Evolutionary conservation across 1,140 invertebrate species (phyloP).

Genomic region (Gonatopus flavifemur): DNA sequence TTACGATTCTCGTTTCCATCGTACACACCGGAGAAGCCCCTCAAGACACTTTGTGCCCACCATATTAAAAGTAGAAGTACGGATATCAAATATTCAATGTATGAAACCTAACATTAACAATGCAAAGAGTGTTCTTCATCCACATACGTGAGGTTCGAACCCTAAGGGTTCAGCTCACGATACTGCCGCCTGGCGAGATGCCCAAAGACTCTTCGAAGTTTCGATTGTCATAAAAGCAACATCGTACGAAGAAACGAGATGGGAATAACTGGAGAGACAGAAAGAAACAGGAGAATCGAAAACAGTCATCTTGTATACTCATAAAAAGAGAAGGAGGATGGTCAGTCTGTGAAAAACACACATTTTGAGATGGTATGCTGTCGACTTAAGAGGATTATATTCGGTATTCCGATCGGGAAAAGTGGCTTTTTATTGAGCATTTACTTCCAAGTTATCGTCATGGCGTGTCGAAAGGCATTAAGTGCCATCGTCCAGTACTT

Average conservation of each 20-base stretch:
- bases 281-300: constrained; percentile 6
- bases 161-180: constrained; percentile 36
- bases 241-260: constrained; percentile 17
- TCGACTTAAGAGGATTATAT: constrained; percentile 57
- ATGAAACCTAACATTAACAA: too few species aligned
- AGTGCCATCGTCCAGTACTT: constrained; percentile 10
- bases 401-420: constrained; percentile 55
- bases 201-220: constrained; percentile 46
- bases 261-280: not conserved
- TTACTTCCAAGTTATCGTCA: constrained; percentile 41
- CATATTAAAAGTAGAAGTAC: too few species aligned
- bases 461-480: constrained; percentile 40
- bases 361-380: constrained; percentile 34
- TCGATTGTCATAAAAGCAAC: constrained; percentile 56
- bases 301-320: constrained; percentile 8
- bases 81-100: too few species aligned
- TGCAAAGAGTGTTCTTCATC: too few species aligned
- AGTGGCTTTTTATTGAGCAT: constrained; percentile 55
- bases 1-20: too few species aligned
- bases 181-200: constrained; percentile 50
- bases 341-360: constrained; percentile 46
- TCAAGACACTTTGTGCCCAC: too few species aligned
- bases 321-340: constrained; percentile 17
- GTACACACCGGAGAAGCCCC: too few species aligned
- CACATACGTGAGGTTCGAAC: too few species aligned